Conservation (phyloP, 2,888 invertebrate species). For the Emesis russula region DNA sequence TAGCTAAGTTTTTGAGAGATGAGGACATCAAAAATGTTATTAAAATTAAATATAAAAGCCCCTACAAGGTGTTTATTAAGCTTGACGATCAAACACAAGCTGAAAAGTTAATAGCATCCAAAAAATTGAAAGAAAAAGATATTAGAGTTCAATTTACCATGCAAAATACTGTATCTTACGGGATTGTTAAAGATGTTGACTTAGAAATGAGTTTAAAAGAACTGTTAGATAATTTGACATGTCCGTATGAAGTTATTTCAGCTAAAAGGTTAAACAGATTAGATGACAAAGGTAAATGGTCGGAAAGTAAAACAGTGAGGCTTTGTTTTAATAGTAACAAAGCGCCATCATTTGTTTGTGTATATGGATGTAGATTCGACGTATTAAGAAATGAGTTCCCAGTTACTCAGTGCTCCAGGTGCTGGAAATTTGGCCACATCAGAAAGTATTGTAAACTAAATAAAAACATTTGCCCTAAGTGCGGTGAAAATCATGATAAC, state of each 20-base stretch:
- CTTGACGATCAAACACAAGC: neutral
- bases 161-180: neutral
- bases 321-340: constrained; percentile 28
- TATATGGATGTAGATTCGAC: constrained; percentile 48
- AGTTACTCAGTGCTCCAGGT: constrained; percentile 38
- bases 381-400: constrained; percentile 48
- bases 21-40: constrained; percentile 31
- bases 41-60: constrained; percentile 28
- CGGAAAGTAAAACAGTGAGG: constrained; percentile 38
- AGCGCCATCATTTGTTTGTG: constrained; percentile 38
- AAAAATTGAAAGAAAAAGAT: constrained; percentile 3
- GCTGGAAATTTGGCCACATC: constrained; percentile 41
- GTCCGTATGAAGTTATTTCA: neutral
- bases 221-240: neutral
- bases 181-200: constrained; percentile 17
- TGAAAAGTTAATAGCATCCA: neutral
- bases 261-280: constrained; percentile 18
- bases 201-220: constrained; percentile 13
- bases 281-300: constrained; percentile 32
- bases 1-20: constrained; percentile 33
- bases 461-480: constrained; percentile 61
- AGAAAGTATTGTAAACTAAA: constrained; percentile 37
- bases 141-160: constrained; percentile 2
- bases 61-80: constrained; percentile 9
- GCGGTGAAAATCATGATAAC: constrained; percentile 34